Base-by-base conservation (phyloP, 2,888 invertebrate genomes). In the Phortica magna region DNA sequence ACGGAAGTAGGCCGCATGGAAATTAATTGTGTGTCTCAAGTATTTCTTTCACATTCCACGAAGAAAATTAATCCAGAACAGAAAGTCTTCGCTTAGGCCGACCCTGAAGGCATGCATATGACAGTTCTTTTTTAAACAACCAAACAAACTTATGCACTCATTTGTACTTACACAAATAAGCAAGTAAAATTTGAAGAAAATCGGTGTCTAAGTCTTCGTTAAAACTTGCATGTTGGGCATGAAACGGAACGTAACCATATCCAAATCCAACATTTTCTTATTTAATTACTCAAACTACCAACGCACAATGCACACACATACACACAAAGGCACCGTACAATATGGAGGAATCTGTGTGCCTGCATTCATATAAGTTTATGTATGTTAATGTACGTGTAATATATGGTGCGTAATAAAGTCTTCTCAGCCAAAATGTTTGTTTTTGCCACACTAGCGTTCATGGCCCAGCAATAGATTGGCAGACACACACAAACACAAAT, bases 391-490 rank as follows among this genome's bases (percentile, higher is more conserved):
- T 64, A 14, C 19, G 61, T 61, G 64, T 14, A 48, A 48, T 48
- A 2, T 12, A 48, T 48, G 3, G 39, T 31, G 31, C 64, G 22
- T 64, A 31, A 64, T 19, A 31, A 64, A 64, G 64, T 14, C 64
- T 64, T 39, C 64, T 39, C 64, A 31, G 64, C 64, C 31, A 39
- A 64, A 64, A 31, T 64, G 14, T 64, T 64, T 64, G 31, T 31
- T 64, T 64, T 31, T 14, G 64, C 31, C 68, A 53, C 39, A 48
- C 68, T 19, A 68, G 14, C 68, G 10, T 48, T 12, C 48, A 48
- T 48, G 48, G 48, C 48, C 48, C 48, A 48, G 10, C 48, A 48
- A 48, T 2, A 48, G 3, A 48, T 12, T 12, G 10, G 48, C 48
- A 48, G 2, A 48, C 48, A 48, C 48, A 12, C 3, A 48, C 48